Evolutionary conservation across 2,888 invertebrate species (phyloP), one percentile per base, ranked within the genome.

Genomic region (Netelia melanura): DNA sequence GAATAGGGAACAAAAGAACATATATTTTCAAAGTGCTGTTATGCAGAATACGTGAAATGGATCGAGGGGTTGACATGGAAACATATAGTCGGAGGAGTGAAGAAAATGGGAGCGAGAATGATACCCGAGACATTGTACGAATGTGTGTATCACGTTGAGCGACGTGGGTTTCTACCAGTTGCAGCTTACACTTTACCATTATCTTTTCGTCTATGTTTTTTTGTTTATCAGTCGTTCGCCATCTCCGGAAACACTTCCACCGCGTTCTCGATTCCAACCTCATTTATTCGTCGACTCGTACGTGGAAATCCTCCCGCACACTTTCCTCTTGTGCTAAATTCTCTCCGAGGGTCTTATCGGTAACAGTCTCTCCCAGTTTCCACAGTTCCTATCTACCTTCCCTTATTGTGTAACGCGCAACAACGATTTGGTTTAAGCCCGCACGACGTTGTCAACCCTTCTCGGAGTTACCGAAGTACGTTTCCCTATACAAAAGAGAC

Each of bases 101-200:
- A 48, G 61, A 77, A 48, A 77, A 77, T 68, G 52, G 68, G 23
- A 21, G n/a, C 77, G 56, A 65, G n/a, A 56, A 76, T 65, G 61
- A 78, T 78, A 17, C 61, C 11, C 17, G 77, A 78, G 58, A 78
- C 68, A 78, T 78, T 70, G 77, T 78, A 78, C 68, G 68, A 70
- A 78, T 61, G 68, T 78, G 77, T 78, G 61, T 78, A 6, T 6
- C 38, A 38, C 38, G 38, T 38, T 38, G 38, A 1, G 8, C 38
- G 38, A 38, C 38, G 61, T 68, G 68, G 30, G 77, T 23, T 70
- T 58, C 58, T 54, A 58, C 48, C 30, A 38, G 6, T 61, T 61
- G 8, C 38, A 30, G 23, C 77, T 21, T 38, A 30, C n/a, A n/a
- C 25, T 67, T 25, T 62, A 30, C 48, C 9, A 38, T 71, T 62